phyloP scores from a whole-genome alignment of 2,888 invertebrate genomes.

The Zelleria hepariella region DNA sequence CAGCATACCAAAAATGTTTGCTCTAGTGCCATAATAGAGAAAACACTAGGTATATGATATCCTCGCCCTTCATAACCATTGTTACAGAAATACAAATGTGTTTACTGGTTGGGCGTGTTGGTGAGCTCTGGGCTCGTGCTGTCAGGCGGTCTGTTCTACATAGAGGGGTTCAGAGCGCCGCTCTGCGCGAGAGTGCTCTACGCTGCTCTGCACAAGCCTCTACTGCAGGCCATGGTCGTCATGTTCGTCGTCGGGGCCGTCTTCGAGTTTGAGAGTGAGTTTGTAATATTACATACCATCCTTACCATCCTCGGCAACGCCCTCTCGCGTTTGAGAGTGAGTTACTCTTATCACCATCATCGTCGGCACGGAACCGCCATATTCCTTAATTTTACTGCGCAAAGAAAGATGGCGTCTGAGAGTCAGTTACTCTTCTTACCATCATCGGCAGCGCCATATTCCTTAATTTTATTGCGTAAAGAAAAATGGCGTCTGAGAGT shows the following conservation, averaged over 20 bases:
- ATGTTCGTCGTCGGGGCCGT: conserved; percentile 31
- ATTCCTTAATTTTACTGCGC: too few relatives aligned
- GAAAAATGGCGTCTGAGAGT: too few relatives aligned
- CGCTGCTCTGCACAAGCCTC: conserved; percentile 42
- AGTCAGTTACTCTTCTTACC: too few relatives aligned
- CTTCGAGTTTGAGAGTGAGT: conserved; percentile 48
- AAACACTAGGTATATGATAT: neutral
- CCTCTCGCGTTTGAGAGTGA: neutral
- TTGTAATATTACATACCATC: neutral
- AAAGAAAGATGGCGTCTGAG: too few relatives aligned
- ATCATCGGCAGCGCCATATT: too few relatives aligned
- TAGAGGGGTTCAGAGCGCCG: conserved; percentile 23
- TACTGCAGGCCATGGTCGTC: conserved; percentile 38
- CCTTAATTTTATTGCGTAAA: too few relatives aligned
- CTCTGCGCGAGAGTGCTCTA: conserved; percentile 27
- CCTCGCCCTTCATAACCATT: neutral
- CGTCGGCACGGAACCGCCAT: too few relatives aligned
- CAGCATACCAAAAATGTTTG: neutral
- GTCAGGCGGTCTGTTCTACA: conserved; percentile 50
- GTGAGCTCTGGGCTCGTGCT: conserved; percentile 39
- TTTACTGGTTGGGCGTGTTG: conserved; percentile 39
- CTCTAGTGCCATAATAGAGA: too few relatives aligned
- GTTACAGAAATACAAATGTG: conserved; percentile 33
- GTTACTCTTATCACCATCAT: neutral
- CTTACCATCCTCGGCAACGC: neutral